Evolutionary conservation across 2,797 vertebrate species (phyloP).

Genomic region (Geotrypetes seraphini): DNA sequence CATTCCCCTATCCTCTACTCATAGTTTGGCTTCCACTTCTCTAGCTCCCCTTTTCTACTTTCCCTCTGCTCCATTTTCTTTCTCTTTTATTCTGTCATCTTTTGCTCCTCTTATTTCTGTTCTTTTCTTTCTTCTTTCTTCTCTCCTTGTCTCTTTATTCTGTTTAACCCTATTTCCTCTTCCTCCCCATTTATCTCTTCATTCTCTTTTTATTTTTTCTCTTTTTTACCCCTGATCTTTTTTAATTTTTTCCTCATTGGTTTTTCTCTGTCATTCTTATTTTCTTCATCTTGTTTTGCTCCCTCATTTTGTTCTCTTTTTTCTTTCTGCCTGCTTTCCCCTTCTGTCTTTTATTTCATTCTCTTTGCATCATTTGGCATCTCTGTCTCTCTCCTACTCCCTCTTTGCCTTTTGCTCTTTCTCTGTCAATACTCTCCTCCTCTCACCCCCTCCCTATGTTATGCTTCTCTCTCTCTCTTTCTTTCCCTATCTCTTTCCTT

Average conservation of each 20-base stretch:
- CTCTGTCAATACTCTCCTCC: not conserved
- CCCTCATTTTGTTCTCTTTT: not conserved
- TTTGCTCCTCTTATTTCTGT: not conserved
- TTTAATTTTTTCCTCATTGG: not conserved
- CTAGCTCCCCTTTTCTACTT: accelerated
- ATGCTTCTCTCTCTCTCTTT: no score
- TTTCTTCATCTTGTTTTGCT: not conserved
- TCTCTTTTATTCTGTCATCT: not conserved
- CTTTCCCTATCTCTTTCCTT: no score
- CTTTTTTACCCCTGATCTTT: not conserved
- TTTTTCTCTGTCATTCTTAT: not conserved
- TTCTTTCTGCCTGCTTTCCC: no score
- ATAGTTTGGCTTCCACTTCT: no score
- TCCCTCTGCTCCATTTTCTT: not conserved
- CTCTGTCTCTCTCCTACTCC: conserved; percentile 1
- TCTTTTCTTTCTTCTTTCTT: accelerated
- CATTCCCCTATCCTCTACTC: not conserved
- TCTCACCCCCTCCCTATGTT: no score
- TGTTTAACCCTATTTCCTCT: not conserved
- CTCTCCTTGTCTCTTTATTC: not conserved
- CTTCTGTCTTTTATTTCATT: no score
- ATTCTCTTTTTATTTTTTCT: not conserved
- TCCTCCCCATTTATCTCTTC: not conserved
- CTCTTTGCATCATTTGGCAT: not conserved
- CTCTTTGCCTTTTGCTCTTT: no score